Conservation (phyloP, 1,140 invertebrate species). For the Hylaeus anthracinus region DNA sequence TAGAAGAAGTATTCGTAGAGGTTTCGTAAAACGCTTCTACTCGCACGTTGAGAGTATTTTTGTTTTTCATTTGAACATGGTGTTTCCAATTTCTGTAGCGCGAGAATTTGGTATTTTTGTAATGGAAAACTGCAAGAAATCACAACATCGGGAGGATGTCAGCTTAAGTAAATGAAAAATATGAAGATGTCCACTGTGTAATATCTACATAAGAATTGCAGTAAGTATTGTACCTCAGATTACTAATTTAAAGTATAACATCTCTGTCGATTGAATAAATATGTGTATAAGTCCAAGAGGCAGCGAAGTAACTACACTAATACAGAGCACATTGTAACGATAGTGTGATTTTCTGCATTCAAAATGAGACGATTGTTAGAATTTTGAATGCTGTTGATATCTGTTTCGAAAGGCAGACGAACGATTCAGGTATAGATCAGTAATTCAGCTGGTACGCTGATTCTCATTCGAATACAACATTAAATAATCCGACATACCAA, state of each 20-base stretch:
- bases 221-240: conserved; percentile 64
- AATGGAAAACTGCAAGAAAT: conserved; percentile 64
- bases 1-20: conserved; percentile 16
- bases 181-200: conserved; percentile 63
- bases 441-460: conserved; percentile 10
- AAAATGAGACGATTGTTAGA: neutral
- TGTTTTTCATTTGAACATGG: conserved; percentile 58
- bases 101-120: conserved; percentile 64
- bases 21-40: conserved; percentile 47
- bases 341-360: conserved; percentile 2
- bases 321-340: conserved; percentile 3
- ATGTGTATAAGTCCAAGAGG: conserved; percentile 12
- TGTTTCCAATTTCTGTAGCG: conserved; percentile 68
- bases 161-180: conserved; percentile 61
- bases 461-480: neutral
- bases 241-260: conserved; percentile 51
- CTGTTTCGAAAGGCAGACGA: conserved; percentile 23
- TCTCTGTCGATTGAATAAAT: conserved; percentile 11
- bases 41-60: conserved; percentile 26
- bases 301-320: conserved; percentile 32
- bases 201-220: conserved; percentile 56
- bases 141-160: conserved; percentile 60
- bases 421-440: conserved; percentile 25
- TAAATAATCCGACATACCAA: neutral
- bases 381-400: conserved; percentile 6